phyloP scores from a whole-genome alignment of 2,113 vertebrate genomes.

The Tichodroma muraria region DNA sequence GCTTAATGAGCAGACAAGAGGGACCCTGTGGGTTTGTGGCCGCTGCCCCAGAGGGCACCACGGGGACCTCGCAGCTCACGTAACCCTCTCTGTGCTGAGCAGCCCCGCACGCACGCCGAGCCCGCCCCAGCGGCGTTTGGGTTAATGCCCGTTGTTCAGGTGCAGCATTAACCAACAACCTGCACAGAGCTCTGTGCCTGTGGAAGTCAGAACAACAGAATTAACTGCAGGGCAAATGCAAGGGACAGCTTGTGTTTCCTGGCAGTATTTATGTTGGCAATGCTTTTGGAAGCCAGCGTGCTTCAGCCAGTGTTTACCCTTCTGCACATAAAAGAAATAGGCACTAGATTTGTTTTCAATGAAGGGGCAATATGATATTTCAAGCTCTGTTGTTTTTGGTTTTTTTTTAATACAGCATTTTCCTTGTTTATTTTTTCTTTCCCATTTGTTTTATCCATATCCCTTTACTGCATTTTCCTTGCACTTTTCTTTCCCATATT shows the following conservation, averaged over 20 bases:
- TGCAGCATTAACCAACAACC: not conserved
- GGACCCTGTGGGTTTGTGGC: not conserved
- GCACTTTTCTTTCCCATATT: not conserved
- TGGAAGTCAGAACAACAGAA: not conserved
- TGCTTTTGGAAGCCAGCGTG: not conserved
- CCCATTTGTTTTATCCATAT: not conserved
- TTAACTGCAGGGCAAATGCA: not conserved
- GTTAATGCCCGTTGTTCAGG: not conserved
- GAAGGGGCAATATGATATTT: not conserved
- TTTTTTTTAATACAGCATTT: not conserved
- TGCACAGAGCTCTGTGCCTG: not conserved
- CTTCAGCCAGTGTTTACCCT: not conserved
- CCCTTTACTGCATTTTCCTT: not conserved
- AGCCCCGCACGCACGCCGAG: not conserved
- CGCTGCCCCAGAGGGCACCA: accelerated
- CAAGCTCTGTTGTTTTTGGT: not conserved
- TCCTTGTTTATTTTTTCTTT: not conserved
- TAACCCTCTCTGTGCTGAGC: not conserved
- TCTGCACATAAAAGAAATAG: not conserved
- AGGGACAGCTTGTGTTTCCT: not conserved
- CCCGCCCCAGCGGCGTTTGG: accelerated
- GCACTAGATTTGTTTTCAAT: not conserved
- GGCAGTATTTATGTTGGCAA: not conserved
- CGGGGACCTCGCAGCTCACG: accelerated
- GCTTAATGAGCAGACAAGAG: accelerated